These are phyloP conservation scores for Ethmia dodecea DNA, from an alignment of 2,888 invertebrate species.

Conservation along the genomic window DNA sequence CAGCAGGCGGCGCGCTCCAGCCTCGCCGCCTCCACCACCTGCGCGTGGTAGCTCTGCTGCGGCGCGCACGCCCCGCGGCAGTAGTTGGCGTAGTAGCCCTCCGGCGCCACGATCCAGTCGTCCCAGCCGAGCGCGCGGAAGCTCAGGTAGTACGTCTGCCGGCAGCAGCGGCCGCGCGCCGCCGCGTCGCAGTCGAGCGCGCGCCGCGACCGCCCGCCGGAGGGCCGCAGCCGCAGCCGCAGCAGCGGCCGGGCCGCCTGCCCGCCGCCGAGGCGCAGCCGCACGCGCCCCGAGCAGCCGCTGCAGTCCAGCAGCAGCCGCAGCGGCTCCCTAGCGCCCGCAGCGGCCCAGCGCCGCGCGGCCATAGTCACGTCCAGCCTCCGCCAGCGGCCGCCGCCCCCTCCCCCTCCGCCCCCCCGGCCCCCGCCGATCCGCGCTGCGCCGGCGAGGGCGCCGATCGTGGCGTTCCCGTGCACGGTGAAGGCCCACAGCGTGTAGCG, in stretches of 20 bases:
- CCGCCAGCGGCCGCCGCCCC: conserved; percentile 84
- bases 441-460: conserved; percentile 69
- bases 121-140: conserved; percentile 96
- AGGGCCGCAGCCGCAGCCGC: conserved; percentile 86
- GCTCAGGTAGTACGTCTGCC: conserved; percentile 93
- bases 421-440: conserved; percentile 74
- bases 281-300: conserved; percentile 86
- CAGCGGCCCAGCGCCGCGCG: conserved; percentile 83
- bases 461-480: conserved; percentile 81
- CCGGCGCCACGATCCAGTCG: conserved; percentile 95
- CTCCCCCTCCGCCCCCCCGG: conserved; percentile 80
- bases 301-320: conserved; percentile 90
- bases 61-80: conserved; percentile 94
- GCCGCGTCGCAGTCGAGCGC: conserved; percentile 89
- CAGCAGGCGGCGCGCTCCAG: conserved; percentile 95
- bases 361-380: conserved; percentile 89
- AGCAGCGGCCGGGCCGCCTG: conserved; percentile 88
- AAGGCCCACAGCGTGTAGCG: conserved; percentile 85
- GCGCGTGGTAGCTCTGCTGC: conserved; percentile 92
- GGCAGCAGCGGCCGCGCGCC: conserved; percentile 82
- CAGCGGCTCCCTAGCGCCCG: conserved; percentile 75
- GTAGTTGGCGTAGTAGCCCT: conserved; percentile 95
- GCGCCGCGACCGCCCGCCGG: conserved; percentile 85
- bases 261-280: conserved; percentile 78
- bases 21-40: conserved; percentile 93